Evolutionary conservation across 1,140 invertebrate species (phyloP).

Genomic region (Drosophila ficusphila): DNA sequence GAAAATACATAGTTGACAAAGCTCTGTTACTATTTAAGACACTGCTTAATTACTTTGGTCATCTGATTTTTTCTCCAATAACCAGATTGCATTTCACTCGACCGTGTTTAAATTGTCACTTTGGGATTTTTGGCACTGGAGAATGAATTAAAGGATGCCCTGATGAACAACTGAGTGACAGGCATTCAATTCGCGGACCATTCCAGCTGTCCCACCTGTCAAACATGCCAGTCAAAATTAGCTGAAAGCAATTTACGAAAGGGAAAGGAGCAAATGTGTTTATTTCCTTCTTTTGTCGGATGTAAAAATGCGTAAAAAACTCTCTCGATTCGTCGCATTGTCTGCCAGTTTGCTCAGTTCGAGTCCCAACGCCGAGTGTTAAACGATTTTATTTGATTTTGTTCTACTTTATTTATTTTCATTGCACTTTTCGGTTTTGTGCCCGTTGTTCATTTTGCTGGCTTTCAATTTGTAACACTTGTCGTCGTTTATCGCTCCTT

Average conservation of each 20-base stretch:
- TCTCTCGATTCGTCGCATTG: slow-evolving; percentile 65
- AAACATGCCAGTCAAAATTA: slow-evolving; percentile 62
- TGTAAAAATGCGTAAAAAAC: slow-evolving; percentile 52
- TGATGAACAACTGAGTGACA: slow-evolving; percentile 42
- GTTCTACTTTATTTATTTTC: slow-evolving; percentile 55
- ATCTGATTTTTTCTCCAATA: no score
- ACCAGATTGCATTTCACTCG: slow-evolving; percentile 27
- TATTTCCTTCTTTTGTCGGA: slow-evolving; percentile 21
- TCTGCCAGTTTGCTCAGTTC: slow-evolving; percentile 47
- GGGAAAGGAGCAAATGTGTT: slow-evolving; percentile 26
- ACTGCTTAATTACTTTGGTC: no score
- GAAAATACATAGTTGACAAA: no score
- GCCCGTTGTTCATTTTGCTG: slow-evolving; percentile 54
- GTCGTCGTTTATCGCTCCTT: slow-evolving; percentile 31
- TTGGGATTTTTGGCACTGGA: slow-evolving; percentile 56
- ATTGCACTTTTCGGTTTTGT: slow-evolving; percentile 62
- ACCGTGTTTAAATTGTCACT: slow-evolving; percentile 73
- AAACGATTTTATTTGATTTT: slow-evolving; percentile 66
- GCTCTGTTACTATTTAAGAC: no score
- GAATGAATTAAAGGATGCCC: slow-evolving; percentile 32
- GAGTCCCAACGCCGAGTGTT: slow-evolving; percentile 44
- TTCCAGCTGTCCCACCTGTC: slow-evolving; percentile 48
- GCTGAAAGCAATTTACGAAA: slow-evolving; percentile 64
- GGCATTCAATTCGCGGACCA: slow-evolving; percentile 37
- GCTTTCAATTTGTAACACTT: slow-evolving; percentile 67